phyloP scores from a whole-genome alignment of 2,113 vertebrate species.

The Anoplopoma fimbria region DNA sequence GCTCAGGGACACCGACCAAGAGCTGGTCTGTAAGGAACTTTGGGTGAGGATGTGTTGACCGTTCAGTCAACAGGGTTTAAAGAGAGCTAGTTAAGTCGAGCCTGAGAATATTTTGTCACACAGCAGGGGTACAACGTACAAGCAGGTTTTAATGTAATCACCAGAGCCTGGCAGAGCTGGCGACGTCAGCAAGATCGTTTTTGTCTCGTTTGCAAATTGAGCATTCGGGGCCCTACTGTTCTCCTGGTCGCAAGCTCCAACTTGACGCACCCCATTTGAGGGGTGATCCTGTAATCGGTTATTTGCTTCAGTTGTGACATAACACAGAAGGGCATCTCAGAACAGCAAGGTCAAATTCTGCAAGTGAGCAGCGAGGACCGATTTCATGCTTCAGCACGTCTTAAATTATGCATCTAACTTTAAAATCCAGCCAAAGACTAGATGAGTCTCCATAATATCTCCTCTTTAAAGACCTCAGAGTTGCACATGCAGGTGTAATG shows the following conservation, averaged over 20 bases:
- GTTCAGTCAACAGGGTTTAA: neutral
- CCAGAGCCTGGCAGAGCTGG: neutral
- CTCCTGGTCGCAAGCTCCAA: neutral
- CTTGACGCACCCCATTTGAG: no score
- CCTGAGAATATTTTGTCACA: neutral
- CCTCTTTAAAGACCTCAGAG: neutral
- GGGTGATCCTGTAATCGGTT: neutral
- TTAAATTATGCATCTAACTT: conserved; percentile 25
- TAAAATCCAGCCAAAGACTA: conserved; percentile 13
- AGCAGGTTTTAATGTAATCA: neutral
- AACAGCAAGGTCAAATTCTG: conserved; percentile 33
- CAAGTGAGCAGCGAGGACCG: neutral
- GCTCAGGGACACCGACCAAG: no score
- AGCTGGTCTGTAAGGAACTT: no score
- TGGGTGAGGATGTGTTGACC: neutral
- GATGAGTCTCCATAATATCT: conserved; percentile 2
- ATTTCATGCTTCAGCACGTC: conserved; percentile 41
- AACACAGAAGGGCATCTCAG: neutral
- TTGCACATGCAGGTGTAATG: neutral
- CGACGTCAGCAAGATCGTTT: neutral
- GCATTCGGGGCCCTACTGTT: neutral
- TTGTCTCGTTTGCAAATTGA: neutral
- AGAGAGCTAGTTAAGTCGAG: neutral
- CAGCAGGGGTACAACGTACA: neutral
- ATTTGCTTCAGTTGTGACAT: neutral